These are phyloP conservation scores for Itoplectis maculator DNA, from an alignment of 2,888 invertebrate genomes.

Conservation along the genomic window DNA sequence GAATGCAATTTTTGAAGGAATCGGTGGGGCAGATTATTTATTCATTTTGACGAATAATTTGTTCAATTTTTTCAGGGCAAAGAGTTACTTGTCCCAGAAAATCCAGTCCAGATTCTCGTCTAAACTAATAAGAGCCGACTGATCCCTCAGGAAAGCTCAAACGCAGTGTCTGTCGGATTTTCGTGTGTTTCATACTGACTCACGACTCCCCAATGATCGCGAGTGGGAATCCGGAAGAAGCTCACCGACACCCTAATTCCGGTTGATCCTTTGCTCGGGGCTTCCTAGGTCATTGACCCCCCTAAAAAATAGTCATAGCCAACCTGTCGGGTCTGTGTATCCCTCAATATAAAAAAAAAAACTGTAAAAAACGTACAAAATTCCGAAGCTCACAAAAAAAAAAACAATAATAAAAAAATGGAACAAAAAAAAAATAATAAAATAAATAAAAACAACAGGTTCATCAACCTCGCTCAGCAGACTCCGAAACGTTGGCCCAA, in stretches of 20 bases:
- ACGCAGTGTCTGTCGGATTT: neutral
- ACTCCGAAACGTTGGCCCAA: neutral
- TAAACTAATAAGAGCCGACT: neutral
- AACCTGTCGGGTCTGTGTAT: neutral
- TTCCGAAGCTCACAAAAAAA: too few relatives aligned
- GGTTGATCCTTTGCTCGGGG: conserved; percentile 16
- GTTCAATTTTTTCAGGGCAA: too few relatives aligned
- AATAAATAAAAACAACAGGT: too few relatives aligned
- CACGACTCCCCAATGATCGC: neutral
- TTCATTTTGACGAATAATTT: too few relatives aligned
- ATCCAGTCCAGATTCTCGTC: neutral
- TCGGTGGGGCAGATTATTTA: too few relatives aligned
- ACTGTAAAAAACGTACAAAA: too few relatives aligned
- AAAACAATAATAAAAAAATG: too few relatives aligned
- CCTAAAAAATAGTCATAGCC: neutral
- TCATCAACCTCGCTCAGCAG: neutral
- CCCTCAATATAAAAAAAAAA: neutral
- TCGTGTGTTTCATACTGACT: neutral
- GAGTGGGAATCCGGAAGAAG: neutral
- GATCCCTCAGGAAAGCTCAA: neutral
- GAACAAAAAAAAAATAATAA: too few relatives aligned
- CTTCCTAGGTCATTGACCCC: conserved; percentile 3
- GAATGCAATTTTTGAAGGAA: too few relatives aligned
- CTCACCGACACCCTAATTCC: conserved; percentile 12
- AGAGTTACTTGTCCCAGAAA: too few relatives aligned